Base-by-base conservation (phyloP, 2,888 invertebrate species). In the Apomyelois bistriatella region DNA sequence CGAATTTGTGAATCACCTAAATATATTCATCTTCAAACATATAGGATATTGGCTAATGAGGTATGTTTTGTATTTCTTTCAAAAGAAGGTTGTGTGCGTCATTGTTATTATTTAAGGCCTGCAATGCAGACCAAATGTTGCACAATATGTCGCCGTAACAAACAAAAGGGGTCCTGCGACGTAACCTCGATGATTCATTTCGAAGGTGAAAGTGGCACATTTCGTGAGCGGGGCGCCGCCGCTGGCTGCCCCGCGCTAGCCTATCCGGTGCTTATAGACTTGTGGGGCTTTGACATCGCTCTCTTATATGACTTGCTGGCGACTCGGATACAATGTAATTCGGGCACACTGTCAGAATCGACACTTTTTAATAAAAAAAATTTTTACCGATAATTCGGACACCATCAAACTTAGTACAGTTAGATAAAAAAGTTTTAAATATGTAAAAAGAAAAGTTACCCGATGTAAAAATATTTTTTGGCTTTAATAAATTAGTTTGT, bases 181-280 rank as follows among this genome's bases (percentile, higher is more conserved):
- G 81, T 79, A 82, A 83, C 71, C 63, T 69, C 64, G 58, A 68
- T 87, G 88, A 87, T 68, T 87, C 87, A 87, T 67, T 62, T 62
- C 30, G 75, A 82, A 68, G 85, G 89, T 85, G 89, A 89, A 89
- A 89, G 89, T 80, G 74, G 71, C 75, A 79, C 76, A 79, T 80
- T 82, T 79, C 58, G 67, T 66, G 41, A 43, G 46, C 32, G 32
- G 65, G 57, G 58, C 60, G 64, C 65, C 65, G 72, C 73, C 16
- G 36, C 22, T n/a, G n/a, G n/a, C n/a, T n/a, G n/a, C 6, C 38
- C 17, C 48, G 37, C 46, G 13, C 32, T n/a, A n/a, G n/a, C 46
- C 43, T 43, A 46, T 46, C 46, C 46, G 32, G 15, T 22, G 5
- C 22, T n/a, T n/a, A 22, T 5, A 22, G 6, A 17, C 36, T 48